phyloP scores from a whole-genome alignment of 2,888 invertebrate genomes.

The Calephelis perditalis region DNA sequence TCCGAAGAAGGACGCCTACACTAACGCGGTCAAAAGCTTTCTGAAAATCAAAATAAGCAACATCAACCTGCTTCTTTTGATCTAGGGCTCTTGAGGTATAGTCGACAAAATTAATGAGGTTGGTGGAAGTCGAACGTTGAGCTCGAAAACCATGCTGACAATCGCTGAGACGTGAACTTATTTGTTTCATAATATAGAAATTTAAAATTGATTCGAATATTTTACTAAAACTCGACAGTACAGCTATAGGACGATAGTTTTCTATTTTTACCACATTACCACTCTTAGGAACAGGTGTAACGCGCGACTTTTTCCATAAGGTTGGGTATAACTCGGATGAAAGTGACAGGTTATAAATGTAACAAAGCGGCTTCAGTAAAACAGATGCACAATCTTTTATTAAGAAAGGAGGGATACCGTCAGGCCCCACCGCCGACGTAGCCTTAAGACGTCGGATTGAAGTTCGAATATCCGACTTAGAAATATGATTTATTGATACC shows the following conservation, averaged over 20 bases:
- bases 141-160: conserved; percentile 6
- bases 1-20: no score
- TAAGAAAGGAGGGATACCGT: not conserved
- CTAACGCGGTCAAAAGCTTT: no score
- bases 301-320: not conserved
- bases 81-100: not conserved
- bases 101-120: conserved; percentile 4
- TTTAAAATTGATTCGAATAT: not conserved
- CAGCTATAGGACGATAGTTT: not conserved
- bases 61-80: not conserved
- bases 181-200: not conserved
- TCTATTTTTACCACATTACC: not conserved
- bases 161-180: not conserved
- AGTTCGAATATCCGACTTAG: not conserved
- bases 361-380: no score
- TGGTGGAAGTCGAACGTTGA: not conserved
- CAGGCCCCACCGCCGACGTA: not conserved
- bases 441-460: not conserved
- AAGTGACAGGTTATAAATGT: no score
- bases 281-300: not conserved
- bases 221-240: not conserved
- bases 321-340: not conserved
- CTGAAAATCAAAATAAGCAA: not conserved
- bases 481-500: not conserved
- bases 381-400: not conserved